These are phyloP conservation scores for Morinoia aosen DNA, from an alignment of 2,888 invertebrate species.

Conservation along the genomic window DNA sequence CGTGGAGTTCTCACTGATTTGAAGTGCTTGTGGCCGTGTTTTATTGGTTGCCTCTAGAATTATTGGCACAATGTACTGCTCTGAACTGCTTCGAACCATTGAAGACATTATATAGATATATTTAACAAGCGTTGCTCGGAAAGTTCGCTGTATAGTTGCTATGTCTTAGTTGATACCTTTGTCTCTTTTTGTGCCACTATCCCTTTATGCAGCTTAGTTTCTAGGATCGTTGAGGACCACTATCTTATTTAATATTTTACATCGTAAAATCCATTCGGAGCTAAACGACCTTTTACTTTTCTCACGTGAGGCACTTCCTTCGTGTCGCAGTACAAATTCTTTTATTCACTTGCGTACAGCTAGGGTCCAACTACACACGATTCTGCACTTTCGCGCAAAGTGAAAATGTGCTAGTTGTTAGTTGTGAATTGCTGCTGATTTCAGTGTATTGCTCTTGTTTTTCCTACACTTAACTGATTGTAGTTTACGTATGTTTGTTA, in stretches of 20 bases:
- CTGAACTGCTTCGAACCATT: too few relatives aligned
- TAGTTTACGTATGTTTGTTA: background rate
- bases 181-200: background rate
- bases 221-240: background rate
- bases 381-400: background rate
- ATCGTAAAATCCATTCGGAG: background rate
- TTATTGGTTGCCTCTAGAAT: too few relatives aligned
- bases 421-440: background rate
- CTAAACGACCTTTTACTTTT: too few relatives aligned
- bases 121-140: too few relatives aligned
- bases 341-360: background rate
- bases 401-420: background rate
- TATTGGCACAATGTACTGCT: too few relatives aligned
- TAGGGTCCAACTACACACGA: background rate
- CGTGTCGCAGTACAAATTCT: background rate
- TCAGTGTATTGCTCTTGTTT: background rate
- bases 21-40: too few relatives aligned
- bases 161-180: background rate
- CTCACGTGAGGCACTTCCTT: background rate
- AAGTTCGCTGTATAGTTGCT: too few relatives aligned
- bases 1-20: too few relatives aligned
- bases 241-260: background rate
- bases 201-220: background rate
- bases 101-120: too few relatives aligned
- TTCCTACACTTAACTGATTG: background rate